Evolutionary conservation across 2,888 invertebrate genomes (phyloP).

Genomic region (Habroteleia sp.): DNA sequence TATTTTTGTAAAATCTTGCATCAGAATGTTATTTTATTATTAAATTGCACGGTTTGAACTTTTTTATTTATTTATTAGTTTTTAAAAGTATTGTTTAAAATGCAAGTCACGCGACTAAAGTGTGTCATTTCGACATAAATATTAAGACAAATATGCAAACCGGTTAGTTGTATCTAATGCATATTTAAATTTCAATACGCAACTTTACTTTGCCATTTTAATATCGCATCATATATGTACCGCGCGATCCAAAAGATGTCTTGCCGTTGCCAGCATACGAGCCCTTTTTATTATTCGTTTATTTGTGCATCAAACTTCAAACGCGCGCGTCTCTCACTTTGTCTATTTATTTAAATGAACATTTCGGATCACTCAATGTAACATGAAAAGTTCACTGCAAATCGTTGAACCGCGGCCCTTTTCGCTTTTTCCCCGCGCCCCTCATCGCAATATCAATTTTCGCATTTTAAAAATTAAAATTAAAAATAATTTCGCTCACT

Average conservation of each 20-base stretch:
- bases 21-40: no score
- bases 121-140: no score
- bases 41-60: no score
- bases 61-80: no score
- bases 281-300: background rate
- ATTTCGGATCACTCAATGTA: conserved; percentile 9
- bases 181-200: conserved; percentile 9
- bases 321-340: conserved; percentile 18
- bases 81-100: no score
- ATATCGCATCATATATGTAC: conserved; percentile 15
- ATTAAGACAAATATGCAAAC: conserved; percentile 4
- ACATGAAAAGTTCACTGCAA: background rate
- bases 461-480: no score
- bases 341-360: conserved; percentile 13
- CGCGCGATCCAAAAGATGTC: conserved; percentile 33
- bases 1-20: no score
- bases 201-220: conserved; percentile 11
- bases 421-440: no score
- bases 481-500: no score
- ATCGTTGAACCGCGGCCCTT: no score
- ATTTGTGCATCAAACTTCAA: conserved; percentile 10
- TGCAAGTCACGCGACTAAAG: no score
- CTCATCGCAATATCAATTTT: no score
- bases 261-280: conserved; percentile 40
- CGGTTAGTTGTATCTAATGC: conserved; percentile 1